Percentiles rank a stretch among this genome's conserved stretches.
These are phyloP conservation scores for Calidris pygmaea DNA, from an alignment of 2,113 vertebrate genomes.

Conservation along the genomic window DNA sequence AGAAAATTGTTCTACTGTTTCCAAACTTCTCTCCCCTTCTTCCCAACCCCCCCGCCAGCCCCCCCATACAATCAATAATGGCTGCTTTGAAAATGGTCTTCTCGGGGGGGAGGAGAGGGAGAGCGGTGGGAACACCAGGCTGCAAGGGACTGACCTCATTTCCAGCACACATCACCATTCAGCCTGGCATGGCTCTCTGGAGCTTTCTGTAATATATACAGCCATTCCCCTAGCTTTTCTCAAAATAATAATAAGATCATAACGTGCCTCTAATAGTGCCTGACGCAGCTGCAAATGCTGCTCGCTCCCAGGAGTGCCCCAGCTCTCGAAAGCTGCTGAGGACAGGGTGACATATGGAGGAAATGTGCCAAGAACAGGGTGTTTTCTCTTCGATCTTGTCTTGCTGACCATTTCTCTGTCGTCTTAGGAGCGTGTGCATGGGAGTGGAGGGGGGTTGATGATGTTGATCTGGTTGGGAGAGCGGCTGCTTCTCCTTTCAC, in stretches of 20 bases:
- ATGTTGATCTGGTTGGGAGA: neutral
- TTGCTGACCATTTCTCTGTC: neutral
- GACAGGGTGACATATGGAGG: neutral
- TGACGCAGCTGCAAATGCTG: neutral
- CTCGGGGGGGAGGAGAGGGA: neutral
- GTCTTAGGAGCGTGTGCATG: fast-evolving
- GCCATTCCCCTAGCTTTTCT: neutral
- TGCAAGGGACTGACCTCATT: neutral
- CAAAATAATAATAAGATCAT: neutral
- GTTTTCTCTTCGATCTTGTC: neutral
- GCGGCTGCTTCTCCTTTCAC: neutral
- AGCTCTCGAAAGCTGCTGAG: neutral
- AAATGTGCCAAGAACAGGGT: neutral
- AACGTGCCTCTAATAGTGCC: neutral
- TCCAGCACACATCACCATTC: neutral
- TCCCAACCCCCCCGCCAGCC: too few relatives aligned
- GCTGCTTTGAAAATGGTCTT: neutral
- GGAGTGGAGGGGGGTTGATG: neutral
- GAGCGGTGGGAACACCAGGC: neutral
- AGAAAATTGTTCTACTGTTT: neutral
- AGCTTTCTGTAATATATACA: neutral
- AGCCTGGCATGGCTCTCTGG: neutral
- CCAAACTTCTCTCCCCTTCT: neutral
- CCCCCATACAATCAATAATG: fast-evolving
- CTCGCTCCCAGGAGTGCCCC: neutral